These are phyloP conservation scores for Thereuonema tuberculata DNA, from an alignment of 1,140 invertebrate species.

Conservation along the genomic window DNA sequence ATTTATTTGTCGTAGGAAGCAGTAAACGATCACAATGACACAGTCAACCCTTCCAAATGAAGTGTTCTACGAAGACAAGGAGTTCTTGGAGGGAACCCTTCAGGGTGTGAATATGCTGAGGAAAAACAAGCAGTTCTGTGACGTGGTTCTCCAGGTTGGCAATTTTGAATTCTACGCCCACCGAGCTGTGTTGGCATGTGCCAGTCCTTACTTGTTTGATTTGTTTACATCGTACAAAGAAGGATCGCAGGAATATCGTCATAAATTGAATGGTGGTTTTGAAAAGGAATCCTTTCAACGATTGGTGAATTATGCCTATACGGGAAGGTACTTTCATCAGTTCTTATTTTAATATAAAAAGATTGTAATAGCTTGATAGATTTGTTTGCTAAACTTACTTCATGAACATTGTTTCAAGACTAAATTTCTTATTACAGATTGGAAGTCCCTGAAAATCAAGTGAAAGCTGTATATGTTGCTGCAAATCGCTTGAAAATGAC, in stretches of 20 bases:
- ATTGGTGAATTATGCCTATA: conserved; percentile 68
- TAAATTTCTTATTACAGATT: conserved; percentile 35
- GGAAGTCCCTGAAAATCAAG: conserved; percentile 40
- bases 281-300: conserved; percentile 51
- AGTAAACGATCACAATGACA: background rate
- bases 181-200: conserved; percentile 56
- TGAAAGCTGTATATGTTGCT: conserved; percentile 56
- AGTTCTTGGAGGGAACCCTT: conserved; percentile 41
- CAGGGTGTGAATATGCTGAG: conserved; percentile 54
- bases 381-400: no score
- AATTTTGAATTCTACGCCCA: conserved; percentile 59
- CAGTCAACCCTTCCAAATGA: background rate
- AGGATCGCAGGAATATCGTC: conserved; percentile 23
- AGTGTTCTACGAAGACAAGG: conserved; percentile 37
- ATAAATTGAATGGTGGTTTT: conserved; percentile 51
- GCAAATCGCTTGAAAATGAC: conserved; percentile 59
- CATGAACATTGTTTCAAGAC: no score
- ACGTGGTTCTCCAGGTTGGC: conserved; percentile 56
- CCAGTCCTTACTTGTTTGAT: conserved; percentile 60
- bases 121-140: conserved; percentile 61
- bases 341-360: conserved; percentile 18
- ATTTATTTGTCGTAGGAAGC: no score
- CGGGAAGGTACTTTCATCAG: conserved; percentile 41
- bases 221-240: conserved; percentile 49
- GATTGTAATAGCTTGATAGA: no score